These are phyloP conservation scores for Troides helena DNA, from an alignment of 2,888 invertebrate species.

Conservation along the genomic window DNA sequence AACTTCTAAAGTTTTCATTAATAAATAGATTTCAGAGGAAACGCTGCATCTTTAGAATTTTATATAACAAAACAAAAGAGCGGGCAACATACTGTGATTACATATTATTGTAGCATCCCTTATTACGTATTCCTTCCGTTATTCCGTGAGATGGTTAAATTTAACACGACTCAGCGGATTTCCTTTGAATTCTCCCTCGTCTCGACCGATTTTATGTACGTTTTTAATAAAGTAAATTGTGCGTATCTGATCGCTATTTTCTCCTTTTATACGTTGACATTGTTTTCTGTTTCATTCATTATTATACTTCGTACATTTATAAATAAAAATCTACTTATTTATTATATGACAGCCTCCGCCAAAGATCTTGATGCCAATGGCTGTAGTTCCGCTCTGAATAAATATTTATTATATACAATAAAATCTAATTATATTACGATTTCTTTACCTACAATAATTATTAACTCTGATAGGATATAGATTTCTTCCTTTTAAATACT, in stretches of 20 bases:
- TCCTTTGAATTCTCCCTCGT: not conserved
- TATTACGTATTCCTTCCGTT: constrained; percentile 1
- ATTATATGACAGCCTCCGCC: not conserved
- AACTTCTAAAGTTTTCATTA: not conserved
- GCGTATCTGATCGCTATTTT: constrained; percentile 4
- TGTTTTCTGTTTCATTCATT: not conserved
- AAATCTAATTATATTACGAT: no score
- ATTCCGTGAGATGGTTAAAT: not conserved
- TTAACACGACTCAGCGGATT: constrained; percentile 3
- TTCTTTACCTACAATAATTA: no score
- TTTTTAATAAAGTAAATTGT: constrained; percentile 10
- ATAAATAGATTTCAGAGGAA: no score
- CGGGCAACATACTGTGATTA: not conserved
- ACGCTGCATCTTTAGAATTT: not conserved
- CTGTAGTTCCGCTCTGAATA: no score
- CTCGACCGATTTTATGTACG: not conserved
- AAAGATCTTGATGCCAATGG: not conserved
- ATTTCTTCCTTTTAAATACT: no score
- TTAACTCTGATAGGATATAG: no score
- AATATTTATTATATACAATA: no score
- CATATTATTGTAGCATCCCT: not conserved
- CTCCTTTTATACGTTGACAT: not conserved
- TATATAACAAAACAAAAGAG: not conserved
- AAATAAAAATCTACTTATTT: not conserved
- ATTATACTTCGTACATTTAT: not conserved